Evolutionary conservation across 2,113 vertebrate genomes (phyloP).

Genomic region (Varanus komodoensis): DNA sequence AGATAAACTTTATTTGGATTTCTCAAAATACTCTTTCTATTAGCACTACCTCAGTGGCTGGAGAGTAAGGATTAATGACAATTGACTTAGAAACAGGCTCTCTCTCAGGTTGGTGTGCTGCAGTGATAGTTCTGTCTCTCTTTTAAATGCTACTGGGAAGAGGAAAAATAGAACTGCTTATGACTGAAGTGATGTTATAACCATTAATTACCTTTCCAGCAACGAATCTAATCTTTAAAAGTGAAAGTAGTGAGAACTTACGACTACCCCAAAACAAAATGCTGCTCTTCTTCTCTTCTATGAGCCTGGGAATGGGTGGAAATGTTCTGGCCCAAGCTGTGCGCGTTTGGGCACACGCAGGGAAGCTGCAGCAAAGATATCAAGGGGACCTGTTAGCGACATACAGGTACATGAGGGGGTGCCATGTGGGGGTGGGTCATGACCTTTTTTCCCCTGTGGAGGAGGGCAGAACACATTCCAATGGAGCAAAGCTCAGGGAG

Average conservation of each 20-base stretch:
- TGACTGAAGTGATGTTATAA: not conserved
- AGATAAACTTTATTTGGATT: not conserved
- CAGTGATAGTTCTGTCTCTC: not conserved
- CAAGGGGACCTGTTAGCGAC: too few relatives aligned
- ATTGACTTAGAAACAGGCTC: not conserved
- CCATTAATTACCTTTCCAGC: not conserved
- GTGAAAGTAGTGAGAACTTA: not conserved
- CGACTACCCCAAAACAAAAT: not conserved
- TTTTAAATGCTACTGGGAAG: not conserved
- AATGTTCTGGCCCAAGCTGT: not conserved
- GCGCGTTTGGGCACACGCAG: not conserved
- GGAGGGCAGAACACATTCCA: too few relatives aligned
- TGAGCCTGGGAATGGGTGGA: not conserved
- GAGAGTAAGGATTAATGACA: not conserved
- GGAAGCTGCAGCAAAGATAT: too few relatives aligned
- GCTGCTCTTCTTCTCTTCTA: not conserved
- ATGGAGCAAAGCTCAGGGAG: too few relatives aligned
- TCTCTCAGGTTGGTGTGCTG: not conserved
- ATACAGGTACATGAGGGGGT: too few relatives aligned
- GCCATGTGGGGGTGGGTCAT: too few relatives aligned
- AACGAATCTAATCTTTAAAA: slow-evolving; percentile 4
- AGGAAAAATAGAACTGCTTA: not conserved
- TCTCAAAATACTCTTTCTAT: not conserved
- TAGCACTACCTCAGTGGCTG: not conserved
- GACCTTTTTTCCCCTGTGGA: too few relatives aligned